Evolutionary conservation across 2,797 vertebrate genomes (phyloP).

Genomic region (Phrynocephalus vlangalii): DNA sequence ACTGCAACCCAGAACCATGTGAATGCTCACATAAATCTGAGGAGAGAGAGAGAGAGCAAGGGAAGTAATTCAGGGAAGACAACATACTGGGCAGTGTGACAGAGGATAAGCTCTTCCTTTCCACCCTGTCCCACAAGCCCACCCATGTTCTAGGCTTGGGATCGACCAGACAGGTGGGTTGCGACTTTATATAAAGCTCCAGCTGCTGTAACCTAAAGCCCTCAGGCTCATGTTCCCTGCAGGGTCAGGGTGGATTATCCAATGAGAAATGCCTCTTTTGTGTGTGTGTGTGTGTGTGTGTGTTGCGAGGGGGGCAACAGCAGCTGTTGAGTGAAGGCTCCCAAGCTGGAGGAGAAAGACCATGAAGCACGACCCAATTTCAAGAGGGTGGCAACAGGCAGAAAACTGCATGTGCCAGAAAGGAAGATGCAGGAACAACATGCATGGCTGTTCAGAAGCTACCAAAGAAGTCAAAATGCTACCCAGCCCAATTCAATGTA

Average conservation of each 20-base stretch:
- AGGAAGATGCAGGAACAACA: background rate
- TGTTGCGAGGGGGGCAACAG: background rate
- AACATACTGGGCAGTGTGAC: background rate
- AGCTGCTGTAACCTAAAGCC: constrained; percentile 28
- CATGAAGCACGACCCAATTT: background rate
- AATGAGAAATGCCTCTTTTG: background rate
- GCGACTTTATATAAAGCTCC: constrained; percentile 6
- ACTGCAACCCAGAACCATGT: background rate
- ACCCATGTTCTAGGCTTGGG: constrained; percentile 19
- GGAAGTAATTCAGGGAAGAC: background rate
- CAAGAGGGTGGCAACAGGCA: background rate
- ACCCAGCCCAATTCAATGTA: background rate
- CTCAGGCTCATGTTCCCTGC: constrained; percentile 3
- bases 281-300: too few relatives aligned
- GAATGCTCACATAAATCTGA: background rate
- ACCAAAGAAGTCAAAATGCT: background rate
- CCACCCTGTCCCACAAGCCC: constrained; percentile 1
- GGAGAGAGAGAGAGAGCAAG: too few relatives aligned
- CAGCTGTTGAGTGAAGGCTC: constrained; percentile 19
- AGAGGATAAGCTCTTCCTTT: background rate
- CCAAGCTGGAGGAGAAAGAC: background rate
- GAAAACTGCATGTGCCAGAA: background rate
- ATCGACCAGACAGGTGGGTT: constrained; percentile 4
- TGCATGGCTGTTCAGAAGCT: background rate
- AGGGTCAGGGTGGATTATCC: background rate